Evolutionary conservation across 2,113 vertebrate species (phyloP), one percentile per base, ranked within the genome.

Genomic region (Esox niger): DNA sequence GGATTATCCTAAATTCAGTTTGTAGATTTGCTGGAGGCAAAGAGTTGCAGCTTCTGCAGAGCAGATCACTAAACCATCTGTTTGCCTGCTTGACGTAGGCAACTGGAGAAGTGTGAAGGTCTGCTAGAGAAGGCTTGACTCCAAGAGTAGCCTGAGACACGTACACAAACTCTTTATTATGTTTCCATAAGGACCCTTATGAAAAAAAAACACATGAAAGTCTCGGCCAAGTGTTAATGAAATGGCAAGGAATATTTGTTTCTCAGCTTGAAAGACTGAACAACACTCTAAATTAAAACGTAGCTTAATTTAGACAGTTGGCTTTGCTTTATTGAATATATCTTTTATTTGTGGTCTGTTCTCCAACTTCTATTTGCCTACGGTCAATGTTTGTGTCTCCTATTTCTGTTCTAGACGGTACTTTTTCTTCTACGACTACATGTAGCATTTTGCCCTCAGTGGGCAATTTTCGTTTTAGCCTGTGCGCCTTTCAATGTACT

Each of bases 31-130:
- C n/a, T n/a, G n/a, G n/a, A n/a, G n/a, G n/a, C n/a, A n/a, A n/a
- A n/a, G n/a, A n/a, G n/a, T 30, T 31, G 66, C 35, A 47, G 30
- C 65, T 65, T 54, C 27, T 29, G 27, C 55, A 35, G 31, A 65
- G 23, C 55, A 35, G 38, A 70, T 69, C 72, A 56, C 60, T 54
- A 54, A 70, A 72, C 72, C 23, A 67, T 73, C 38, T 68, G 71
- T 66, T 52, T 52, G 20, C 7, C 27, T 33, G 69, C 56, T 70
- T 70, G 72, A 64, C 66, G 33, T 62, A 29, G 21, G 29, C 67
- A 81, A 79, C 73, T 80, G 68, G 58, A 70, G 27, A 72, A 57
- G 73, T 74, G 78, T 76, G 61, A 71, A 68, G 66, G 25, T 70
- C 43, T 64, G 46, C 15, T 57, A 64, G 30, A 23, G 35, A 64